Evolutionary conservation across 1,140 invertebrate genomes (phyloP).

Genomic region (Magallana gigas): DNA sequence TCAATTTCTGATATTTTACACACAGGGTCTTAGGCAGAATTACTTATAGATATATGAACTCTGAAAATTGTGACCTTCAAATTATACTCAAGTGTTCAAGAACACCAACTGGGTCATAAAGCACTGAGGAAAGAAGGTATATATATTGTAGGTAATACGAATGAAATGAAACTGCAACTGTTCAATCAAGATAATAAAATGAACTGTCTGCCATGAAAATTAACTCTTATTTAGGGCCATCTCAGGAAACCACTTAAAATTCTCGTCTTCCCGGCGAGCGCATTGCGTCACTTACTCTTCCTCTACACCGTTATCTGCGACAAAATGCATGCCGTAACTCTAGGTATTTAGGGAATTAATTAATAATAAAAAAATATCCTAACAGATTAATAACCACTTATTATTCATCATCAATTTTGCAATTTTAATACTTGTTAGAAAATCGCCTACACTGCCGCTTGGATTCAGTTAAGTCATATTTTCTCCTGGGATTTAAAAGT

Average conservation of each 20-base stretch:
- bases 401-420: background rate
- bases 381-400: background rate
- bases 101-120: background rate
- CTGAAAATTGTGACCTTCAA: background rate
- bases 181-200: constrained; percentile 9
- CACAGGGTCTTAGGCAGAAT: too few relatives aligned
- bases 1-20: too few relatives aligned
- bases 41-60: too few relatives aligned
- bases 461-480: background rate
- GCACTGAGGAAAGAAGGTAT: background rate
- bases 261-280: background rate
- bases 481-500: too few relatives aligned
- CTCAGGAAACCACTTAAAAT: background rate
- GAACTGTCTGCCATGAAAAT: constrained; percentile 30
- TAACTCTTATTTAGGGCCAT: background rate
- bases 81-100: background rate
- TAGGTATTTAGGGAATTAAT: constrained; percentile 14
- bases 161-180: background rate
- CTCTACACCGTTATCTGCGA: background rate
- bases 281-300: background rate
- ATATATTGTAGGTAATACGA: background rate
- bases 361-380: background rate
- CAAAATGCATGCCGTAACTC: background rate
- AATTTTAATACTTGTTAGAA: background rate
- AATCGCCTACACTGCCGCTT: background rate